Evolutionary conservation across 2,113 vertebrate genomes (phyloP).

Genomic region (Zosterops hypoxanthus): DNA sequence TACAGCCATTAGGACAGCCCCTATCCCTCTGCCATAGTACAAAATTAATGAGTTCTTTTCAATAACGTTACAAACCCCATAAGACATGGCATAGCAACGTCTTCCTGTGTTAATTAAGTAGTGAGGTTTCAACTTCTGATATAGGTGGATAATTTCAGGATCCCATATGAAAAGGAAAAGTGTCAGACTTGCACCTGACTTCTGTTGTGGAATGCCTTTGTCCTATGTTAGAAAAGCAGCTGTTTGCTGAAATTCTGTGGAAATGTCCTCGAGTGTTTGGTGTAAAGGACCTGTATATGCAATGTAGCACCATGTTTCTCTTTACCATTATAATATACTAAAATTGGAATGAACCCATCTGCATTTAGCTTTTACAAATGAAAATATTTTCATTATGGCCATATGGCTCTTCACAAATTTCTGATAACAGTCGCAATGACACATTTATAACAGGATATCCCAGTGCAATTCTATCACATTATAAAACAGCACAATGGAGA

Average conservation of each 20-base stretch:
- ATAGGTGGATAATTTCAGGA: not conserved
- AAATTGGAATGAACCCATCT: not conserved
- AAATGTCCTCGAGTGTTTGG: not conserved
- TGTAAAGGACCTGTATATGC: not conserved
- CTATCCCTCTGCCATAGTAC: not conserved
- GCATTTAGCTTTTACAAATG: not conserved
- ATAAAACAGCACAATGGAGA: not conserved
- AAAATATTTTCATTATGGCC: not conserved
- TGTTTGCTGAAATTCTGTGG: not conserved
- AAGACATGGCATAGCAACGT: not conserved
- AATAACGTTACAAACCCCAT: not conserved
- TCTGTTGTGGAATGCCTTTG: not conserved
- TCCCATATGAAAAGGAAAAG: not conserved
- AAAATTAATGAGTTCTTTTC: not conserved
- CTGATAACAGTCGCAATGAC: not conserved
- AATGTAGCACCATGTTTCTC: not conserved
- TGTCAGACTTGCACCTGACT: not conserved
- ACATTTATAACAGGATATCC: not conserved
- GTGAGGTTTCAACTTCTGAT: not conserved
- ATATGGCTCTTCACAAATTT: not conserved
- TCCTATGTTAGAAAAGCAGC: not conserved
- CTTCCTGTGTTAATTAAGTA: not conserved
- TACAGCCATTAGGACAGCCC: not conserved
- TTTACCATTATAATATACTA: not conserved
- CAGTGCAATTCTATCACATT: not conserved